phyloP scores from a whole-genome alignment of 2,113 vertebrate species.

The rat (Rattus norvegicus) region GRCr8 NC_086039.1:18334501-18335000 shows the following conservation, averaged over 20 bases:
- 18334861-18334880: not conserved
- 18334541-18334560: not conserved
- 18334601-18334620: not conserved
- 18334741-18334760: conserved; percentile 37
- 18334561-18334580: not conserved
- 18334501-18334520: not conserved
- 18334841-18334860: not conserved
- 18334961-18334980: not conserved
- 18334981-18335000: conserved; percentile 4
- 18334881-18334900: conserved; percentile 4
- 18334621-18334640: conserved; percentile 26
- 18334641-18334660: not conserved
- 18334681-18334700: conserved; percentile 42
- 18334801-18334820: conserved; percentile 6
- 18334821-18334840: not conserved
- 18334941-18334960: not conserved
- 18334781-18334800: conserved; percentile 19
- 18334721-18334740: not conserved
- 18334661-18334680: conserved; percentile 39
- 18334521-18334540: conserved; percentile 20
- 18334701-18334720: conserved; percentile 43
- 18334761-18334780: not conserved
- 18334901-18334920: not conserved
- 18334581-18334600: not conserved
- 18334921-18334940: conserved; percentile 19